Base-by-base conservation (phyloP, 2,797 vertebrate genomes). In the Psittacula echo region DNA sequence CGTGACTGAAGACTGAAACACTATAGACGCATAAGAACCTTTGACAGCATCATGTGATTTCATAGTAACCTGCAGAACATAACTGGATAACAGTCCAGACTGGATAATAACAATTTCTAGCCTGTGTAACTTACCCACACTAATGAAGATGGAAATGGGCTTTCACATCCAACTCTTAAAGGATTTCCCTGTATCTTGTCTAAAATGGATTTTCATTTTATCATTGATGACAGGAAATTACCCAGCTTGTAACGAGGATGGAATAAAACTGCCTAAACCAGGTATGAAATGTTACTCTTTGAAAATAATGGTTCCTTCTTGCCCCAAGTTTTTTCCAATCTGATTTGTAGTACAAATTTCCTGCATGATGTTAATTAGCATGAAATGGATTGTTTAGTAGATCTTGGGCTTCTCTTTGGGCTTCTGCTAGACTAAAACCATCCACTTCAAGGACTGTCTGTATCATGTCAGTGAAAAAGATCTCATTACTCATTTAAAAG, bases 281-380 rank as follows among this genome's bases (percentile, higher is more conserved):
- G 94, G 91, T 96, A 96, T 75, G 84, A 92, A 95, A 75, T 62
- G 22, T 29, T 90, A 7, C 75, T 85, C 9, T 87, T 89, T 94
- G 62, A 77, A 95, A 85, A 87, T 13, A 76, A 67, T 1, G 1
- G 39, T 87, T 92, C 42, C 34, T 53, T 14, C 27, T 85, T 41
- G 24, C 22, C 34, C 17, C 29, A 58, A 16, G 29, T 42, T 74
- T 51, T 89, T 87, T 73, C 51, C 21, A 13, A 0, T 71, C 10
- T 82, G 39, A 75, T 72, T 47, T 68, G 10, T 54, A 77, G 45
- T 29, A 54, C 24, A 27, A 23, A 62, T 89, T 89, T 92, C 45
- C 62, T 91, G 91, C 72, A 76, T 93, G 45, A 56, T n/a, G 48
- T 34, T 75, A 53, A 87, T 92, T 80, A 92, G 47, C n/a, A 34